Evolutionary conservation across 2,113 vertebrate genomes (phyloP), one percentile per base, ranked within the genome.

Genomic region (Myotis yumanensis): DNA sequence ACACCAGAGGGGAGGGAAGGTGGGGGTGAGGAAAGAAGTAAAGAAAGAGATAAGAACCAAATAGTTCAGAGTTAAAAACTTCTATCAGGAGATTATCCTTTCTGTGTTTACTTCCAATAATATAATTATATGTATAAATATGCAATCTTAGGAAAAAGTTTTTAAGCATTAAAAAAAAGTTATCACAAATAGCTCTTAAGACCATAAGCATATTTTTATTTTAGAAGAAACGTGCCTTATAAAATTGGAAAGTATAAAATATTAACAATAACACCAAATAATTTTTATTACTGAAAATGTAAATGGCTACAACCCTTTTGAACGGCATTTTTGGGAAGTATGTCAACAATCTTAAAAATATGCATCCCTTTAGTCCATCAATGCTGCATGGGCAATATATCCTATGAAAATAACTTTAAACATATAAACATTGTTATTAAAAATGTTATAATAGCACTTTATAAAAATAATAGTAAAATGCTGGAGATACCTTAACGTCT

Each of bases 351-450:
- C 48, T 91, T 68, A 51, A 84, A 71, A 90, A 37, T 32, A 57
- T 20, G 5, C 3, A 84, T 68, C 11, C 17, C 11, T 86, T 91
- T 95, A 46, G 25, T 32, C 25, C 73, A 72, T 48, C 57, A 54
- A 57, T 75, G 30, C n/a, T 84, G 62, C 5, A 72, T 4, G 71
- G 32, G 43, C 20, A 80, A 23, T 77, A 51, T 20, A 14, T 7
- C 23, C n/a, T 94, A 28, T 28, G 30, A 88, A 95, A 88, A 76
- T 66, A 92, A 57, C 25, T 77, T 37, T n/a, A 91, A 86, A 64
- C 11, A 62, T 51, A 17, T 30, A 51, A 83, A 79, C 59, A 54
- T 1, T 40, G 20, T 81, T 37, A 82, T 37, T 72, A 32, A 28
- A 88, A 93, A 43, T 89, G 48, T 91, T 46, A 69, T 35, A 52